A percentile compares a stretch with the other conserved stretches of the same genome.
Conservation (phyloP, 2,113 vertebrate species). For the Podarcis muralis region DNA sequence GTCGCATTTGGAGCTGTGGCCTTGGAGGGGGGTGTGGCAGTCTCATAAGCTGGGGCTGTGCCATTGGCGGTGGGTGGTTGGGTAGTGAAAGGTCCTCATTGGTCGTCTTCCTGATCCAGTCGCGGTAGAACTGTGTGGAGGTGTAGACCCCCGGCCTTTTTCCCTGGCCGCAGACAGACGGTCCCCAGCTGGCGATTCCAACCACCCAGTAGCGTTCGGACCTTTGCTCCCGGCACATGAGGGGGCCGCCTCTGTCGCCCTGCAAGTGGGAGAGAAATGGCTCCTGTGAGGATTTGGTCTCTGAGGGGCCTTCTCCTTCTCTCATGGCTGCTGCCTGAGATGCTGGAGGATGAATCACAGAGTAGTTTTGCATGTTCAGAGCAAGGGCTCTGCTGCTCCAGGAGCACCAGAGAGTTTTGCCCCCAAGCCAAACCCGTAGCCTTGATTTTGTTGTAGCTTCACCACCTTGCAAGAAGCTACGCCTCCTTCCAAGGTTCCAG, state of each 20-base stretch:
- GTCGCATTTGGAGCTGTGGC: background rate
- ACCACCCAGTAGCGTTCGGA: slow-evolving; percentile 69
- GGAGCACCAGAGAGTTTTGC: background rate
- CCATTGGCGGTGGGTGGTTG: background rate
- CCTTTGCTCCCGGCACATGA: slow-evolving; percentile 77
- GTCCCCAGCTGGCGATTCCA: slow-evolving; percentile 78
- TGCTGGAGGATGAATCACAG: no score
- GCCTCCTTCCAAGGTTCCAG: slow-evolving; percentile 56
- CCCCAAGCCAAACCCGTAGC: background rate
- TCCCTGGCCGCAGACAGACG: slow-evolving; percentile 68
- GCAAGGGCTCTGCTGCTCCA: background rate
- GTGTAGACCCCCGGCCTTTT: slow-evolving; percentile 75
- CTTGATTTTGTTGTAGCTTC: no score
- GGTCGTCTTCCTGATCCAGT: slow-evolving; percentile 61
- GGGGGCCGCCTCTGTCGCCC: slow-evolving; percentile 82
- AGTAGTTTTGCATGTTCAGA: background rate
- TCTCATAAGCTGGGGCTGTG: background rate
- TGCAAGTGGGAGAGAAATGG: slow-evolving; percentile 29
- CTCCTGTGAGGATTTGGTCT: background rate
- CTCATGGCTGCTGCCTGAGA: background rate
- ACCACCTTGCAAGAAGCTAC: slow-evolving; percentile 68
- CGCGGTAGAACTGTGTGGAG: slow-evolving; percentile 61
- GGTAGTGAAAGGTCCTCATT: background rate
- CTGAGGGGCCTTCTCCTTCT: background rate
- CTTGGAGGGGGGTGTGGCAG: background rate